phyloP scores from a whole-genome alignment of 2,113 vertebrate genomes.

The Butorides virescens region DNA sequence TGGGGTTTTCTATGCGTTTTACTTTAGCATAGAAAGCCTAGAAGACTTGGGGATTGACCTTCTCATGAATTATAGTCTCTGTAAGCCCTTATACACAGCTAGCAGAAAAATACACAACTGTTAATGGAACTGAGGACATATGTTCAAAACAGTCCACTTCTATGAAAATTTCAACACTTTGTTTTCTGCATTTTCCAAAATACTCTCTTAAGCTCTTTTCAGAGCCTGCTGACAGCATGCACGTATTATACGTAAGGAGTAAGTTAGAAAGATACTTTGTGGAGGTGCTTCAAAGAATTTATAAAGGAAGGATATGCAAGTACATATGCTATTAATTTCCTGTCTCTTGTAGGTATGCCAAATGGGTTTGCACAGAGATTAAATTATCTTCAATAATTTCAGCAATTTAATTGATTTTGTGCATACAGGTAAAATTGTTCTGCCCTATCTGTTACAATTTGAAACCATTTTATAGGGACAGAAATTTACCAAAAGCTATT shows the following conservation, averaged over 20 bases:
- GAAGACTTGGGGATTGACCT: background rate
- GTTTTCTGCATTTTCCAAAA: background rate
- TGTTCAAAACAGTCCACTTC: background rate
- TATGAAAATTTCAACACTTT: background rate
- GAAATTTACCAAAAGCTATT: background rate
- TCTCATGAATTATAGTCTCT: background rate
- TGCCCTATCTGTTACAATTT: background rate
- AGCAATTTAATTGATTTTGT: background rate
- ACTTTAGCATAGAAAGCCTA: background rate
- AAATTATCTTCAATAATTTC: constrained; percentile 9
- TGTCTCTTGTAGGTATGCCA: background rate
- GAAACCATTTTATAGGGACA: background rate
- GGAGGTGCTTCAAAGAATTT: no score
- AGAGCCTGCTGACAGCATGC: background rate
- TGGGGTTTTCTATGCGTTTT: background rate
- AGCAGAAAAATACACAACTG: background rate
- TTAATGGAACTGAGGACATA: background rate
- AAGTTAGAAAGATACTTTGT: no score
- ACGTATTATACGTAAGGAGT: no score
- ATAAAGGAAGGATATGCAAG: background rate
- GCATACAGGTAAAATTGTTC: background rate
- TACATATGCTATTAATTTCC: background rate
- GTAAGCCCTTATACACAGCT: background rate
- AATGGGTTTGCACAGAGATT: background rate
- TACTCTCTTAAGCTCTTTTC: background rate